Evolutionary conservation across 2,888 invertebrate genomes (phyloP), one percentile per base, ranked within the genome.

Genomic region (Acleris literana): DNA sequence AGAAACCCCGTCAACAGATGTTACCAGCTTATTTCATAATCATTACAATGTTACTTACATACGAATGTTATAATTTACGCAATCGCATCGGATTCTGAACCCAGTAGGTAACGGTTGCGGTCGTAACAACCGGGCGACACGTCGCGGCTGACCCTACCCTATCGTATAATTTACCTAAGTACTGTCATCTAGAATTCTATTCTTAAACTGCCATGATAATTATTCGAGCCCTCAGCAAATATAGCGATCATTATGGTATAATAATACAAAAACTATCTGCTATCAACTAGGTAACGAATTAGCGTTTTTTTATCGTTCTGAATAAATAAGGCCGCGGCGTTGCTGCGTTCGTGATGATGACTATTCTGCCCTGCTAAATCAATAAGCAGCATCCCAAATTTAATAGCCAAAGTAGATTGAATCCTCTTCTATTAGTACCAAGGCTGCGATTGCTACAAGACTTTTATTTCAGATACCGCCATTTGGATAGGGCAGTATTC

Each of bases 111-210:
- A 63, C 49, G 39, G 29, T 33, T 11, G 11, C 33, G 39, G 48
- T 39, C 62, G 49, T 7, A 25, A 25, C 1, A 7, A 17, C 46
- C 46, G 46, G 6, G 6, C 5, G 6, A 16, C 44, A n/a, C 46
- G 44, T n/a, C 25, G 16, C 16, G 3, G 17, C n/a, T 39, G 59
- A 54, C 29, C 67, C 63, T 73, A 75, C 70, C 70, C 69, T 72
- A 73, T 68, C 72, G 72, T 82, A 59, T 79, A 80, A 83, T 83
- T 82, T 82, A 82, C 74, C 85, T 84, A 84, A 85, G 85, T 84
- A 84, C 84, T 79, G 79, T 73, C 76, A 74, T 76, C 71, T 74
- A 74, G 73, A 66, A 66, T 66, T 62, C 61, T 57, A 66, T 66
- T 61, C 65, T 66, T 62, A 62, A 62, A 66, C 62, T 61, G 61